phyloP scores from a whole-genome alignment of 2,888 invertebrate species.

The Linnaemya vulpina region DNA sequence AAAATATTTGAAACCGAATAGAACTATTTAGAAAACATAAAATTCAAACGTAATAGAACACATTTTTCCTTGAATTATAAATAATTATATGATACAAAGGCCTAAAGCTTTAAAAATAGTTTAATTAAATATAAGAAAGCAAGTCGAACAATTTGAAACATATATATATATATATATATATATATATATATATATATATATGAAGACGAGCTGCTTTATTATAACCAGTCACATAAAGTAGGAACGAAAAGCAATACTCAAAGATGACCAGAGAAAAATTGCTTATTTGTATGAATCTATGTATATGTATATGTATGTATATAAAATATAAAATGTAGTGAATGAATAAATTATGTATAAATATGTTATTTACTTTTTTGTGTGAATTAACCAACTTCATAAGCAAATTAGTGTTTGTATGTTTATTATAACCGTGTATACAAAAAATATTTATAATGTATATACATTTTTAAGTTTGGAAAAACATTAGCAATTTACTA shows the following conservation, averaged over 20 bases:
- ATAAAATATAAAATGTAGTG: slow-evolving; percentile 23
- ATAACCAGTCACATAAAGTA: slow-evolving; percentile 9
- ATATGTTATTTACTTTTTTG: slow-evolving; percentile 26
- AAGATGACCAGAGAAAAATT: not conserved
- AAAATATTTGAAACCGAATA: too few relatives aligned
- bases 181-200: too few relatives aligned
- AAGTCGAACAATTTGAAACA: too few relatives aligned
- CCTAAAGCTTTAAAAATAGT: too few relatives aligned
- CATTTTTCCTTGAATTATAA: too few relatives aligned
- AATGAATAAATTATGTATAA: slow-evolving; percentile 16
- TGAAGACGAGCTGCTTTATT: not conserved
- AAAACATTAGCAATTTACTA: slow-evolving; percentile 67
- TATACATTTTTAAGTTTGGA: not conserved
- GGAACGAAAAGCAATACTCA: not conserved
- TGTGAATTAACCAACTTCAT: slow-evolving; percentile 51
- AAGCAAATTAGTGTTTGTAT: slow-evolving; percentile 31
- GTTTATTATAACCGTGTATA: slow-evolving; percentile 45
- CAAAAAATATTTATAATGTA: slow-evolving; percentile 26
- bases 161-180: too few relatives aligned
- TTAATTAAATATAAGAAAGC: too few relatives aligned
- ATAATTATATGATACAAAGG: too few relatives aligned
- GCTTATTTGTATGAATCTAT: slow-evolving; percentile 10
- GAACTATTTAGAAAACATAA: too few relatives aligned
- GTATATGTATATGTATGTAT: slow-evolving; percentile 3
- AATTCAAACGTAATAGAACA: too few relatives aligned